Base-by-base conservation (phyloP, 2,888 invertebrate species). In the Napeogenes sylphis region DNA sequence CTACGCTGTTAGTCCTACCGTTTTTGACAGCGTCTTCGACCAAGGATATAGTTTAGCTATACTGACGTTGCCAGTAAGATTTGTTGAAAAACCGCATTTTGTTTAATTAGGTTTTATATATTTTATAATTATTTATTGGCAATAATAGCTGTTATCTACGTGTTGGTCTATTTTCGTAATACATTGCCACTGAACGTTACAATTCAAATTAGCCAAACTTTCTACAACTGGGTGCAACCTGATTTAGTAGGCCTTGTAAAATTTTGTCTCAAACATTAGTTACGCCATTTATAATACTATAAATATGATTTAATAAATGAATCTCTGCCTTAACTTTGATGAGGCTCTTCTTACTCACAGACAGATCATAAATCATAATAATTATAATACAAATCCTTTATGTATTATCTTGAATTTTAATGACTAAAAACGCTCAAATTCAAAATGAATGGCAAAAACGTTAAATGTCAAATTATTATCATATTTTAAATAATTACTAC, bases 191-290 rank as follows among this genome's bases (percentile, higher is more conserved):
- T 58, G 55, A 63, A 62, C 61, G 55, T 67, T 64, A 51, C 55
- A 64, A 66, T 64, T 63, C 54, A 64, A 61, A 14, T 60, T 55
- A 45, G 62, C 59, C 61, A 65, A 56, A 67, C 67, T 69, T 69
- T 69, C 69, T 56, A 67, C 58, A 64, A 65, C 67, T 59, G 53
- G 61, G 54, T 62, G 54, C 62, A 65, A 65, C 65, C 66, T 68
- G 66, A 73, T 78, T 79, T 70, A 69, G 73, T 73, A 76, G 83
- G 78, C 84, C 85, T 85, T 85, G 85, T 80, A 72, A 75, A 75
- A 73, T 77, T 73, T 70, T 72, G 75, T 77, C 67, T 72, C 72
- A 73, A 71, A 70, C 71, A 64, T 71, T 68, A 65, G 70, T 84
- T 83, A 74, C 82, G 72, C 79, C 80, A 85, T 55, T 59, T 53